These are phyloP conservation scores for Lepidothrix coronata DNA, from an alignment of 2,113 vertebrate genomes.

Conservation along the genomic window DNA sequence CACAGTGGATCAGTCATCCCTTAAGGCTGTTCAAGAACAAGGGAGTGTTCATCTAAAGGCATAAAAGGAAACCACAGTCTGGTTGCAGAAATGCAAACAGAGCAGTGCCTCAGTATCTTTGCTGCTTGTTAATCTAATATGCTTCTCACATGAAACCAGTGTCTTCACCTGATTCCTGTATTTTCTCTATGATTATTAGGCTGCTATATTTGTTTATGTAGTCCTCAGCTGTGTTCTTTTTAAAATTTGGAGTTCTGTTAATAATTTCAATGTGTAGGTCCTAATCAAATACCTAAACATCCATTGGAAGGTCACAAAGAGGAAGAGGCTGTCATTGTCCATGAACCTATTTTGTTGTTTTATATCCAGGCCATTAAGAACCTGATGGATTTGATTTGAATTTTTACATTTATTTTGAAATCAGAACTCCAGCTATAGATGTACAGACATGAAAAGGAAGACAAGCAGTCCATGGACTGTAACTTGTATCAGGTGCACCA, in stretches of 20 bases:
- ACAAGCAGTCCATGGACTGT: background rate
- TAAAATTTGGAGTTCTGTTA: background rate
- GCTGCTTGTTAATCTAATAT: background rate
- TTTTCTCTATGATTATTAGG: background rate
- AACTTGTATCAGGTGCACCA: background rate
- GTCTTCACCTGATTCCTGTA: background rate
- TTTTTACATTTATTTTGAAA: background rate
- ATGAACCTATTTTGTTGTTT: background rate
- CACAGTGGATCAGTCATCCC: background rate
- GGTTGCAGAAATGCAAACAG: background rate
- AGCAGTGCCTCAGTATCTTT: background rate
- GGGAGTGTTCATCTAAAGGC: background rate
- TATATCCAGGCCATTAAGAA: background rate
- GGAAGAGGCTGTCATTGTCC: background rate
- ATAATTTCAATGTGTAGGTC: background rate
- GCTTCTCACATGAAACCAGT: background rate
- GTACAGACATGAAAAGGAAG: background rate
- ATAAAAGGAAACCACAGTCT: background rate
- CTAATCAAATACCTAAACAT: background rate
- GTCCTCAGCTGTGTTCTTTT: background rate
- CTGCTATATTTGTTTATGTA: background rate
- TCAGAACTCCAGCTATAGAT: background rate
- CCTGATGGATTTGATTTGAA: background rate
- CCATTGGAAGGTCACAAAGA: background rate
- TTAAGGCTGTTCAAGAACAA: background rate